Conservation (phyloP, 2,888 invertebrate genomes). For the Nephrotoma guestfalica region DNA sequence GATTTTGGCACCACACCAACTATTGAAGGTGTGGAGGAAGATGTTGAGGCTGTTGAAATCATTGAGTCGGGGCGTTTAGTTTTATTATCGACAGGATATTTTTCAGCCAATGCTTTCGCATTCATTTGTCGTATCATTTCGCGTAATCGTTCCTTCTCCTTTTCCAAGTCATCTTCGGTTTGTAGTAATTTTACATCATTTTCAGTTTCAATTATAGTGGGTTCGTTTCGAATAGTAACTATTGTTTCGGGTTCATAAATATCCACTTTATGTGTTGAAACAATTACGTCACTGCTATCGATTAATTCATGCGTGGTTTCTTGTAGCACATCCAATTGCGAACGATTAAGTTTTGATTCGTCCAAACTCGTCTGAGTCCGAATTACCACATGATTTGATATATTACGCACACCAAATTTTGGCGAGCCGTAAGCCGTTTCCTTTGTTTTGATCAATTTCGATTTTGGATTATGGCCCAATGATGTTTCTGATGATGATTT, state of each 20-base stretch:
- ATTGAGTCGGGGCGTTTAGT: slow-evolving; percentile 20
- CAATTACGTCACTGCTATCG: slow-evolving; percentile 11
- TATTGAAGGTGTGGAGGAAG: slow-evolving; percentile 8
- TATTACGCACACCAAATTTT: slow-evolving; percentile 6
- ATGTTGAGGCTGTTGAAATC: slow-evolving; percentile 19
- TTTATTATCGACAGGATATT: slow-evolving; percentile 14
- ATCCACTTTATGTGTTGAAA: slow-evolving; percentile 12
- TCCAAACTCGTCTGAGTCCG: slow-evolving; percentile 2
- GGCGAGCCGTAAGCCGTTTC: slow-evolving; percentile 6
- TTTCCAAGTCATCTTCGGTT: slow-evolving; percentile 13
- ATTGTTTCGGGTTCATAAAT: slow-evolving; percentile 1
- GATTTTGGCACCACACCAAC: not conserved
- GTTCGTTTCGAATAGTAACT: slow-evolving; percentile 19
- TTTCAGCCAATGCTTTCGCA: slow-evolving; percentile 16
- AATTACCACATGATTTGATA: not conserved
- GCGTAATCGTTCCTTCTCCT: slow-evolving; percentile 16
- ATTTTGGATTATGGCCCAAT: slow-evolving; percentile 3
- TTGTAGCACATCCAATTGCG: not conserved
- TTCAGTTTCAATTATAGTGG: slow-evolving; percentile 17
- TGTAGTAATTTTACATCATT: slow-evolving; percentile 24
- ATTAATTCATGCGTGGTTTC: slow-evolving; percentile 1
- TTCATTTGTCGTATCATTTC: slow-evolving; percentile 16
- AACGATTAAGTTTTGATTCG: not conserved
- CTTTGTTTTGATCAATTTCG: not conserved
- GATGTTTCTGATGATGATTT: slow-evolving; percentile 15